Evolutionary conservation across 2,888 invertebrate species (phyloP), one percentile per base, ranked within the genome.

Genomic region (Aporophyla lueneburgensis): DNA sequence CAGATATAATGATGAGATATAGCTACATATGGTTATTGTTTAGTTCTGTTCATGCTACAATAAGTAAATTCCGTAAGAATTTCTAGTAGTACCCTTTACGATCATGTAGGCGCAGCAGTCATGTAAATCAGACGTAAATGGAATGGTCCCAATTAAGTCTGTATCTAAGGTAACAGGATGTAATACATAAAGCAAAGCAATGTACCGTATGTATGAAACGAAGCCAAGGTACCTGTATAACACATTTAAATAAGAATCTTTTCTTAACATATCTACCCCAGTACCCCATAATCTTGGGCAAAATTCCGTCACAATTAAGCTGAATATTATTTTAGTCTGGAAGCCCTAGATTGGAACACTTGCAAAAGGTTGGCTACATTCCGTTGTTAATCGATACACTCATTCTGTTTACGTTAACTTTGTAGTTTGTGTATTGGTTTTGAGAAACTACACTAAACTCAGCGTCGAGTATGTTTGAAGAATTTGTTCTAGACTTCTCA

Each of bases 291-390:
- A 24, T 61, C 46, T 63, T 27, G 56, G 43, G 72, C 58, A 51
- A 79, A 76, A 80, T 71, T 84, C 61, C 67, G 43, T 19, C 54
- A 51, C 40, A 68, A 68, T 40, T 75, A 74, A 27, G 21, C 43
- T 21, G 53, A 75, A 51, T 2, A 1, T 27, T 72, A 71, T 84
- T 82, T 83, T 74, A 54, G 61, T 58, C 59, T 78, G 61, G 71
- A 80, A 87, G 71, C 87, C 87, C 87, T 86, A 83, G 78, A 76
- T 75, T 67, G 73, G 27, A 83, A 68, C 65, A 72, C 58, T 76
- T 43, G 59, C 59, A 75, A 77, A 83, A 83, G 85, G 83, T 84
- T 78, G 59, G 62, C 73, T 54, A 71, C 82, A 82, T 87, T 82
- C 82, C 80, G 46, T 40, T 68, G 68, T 58, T 83, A 86, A 87